phyloP scores from a whole-genome alignment of 2,113 vertebrate species.

The Sturnus vulgaris region DNA sequence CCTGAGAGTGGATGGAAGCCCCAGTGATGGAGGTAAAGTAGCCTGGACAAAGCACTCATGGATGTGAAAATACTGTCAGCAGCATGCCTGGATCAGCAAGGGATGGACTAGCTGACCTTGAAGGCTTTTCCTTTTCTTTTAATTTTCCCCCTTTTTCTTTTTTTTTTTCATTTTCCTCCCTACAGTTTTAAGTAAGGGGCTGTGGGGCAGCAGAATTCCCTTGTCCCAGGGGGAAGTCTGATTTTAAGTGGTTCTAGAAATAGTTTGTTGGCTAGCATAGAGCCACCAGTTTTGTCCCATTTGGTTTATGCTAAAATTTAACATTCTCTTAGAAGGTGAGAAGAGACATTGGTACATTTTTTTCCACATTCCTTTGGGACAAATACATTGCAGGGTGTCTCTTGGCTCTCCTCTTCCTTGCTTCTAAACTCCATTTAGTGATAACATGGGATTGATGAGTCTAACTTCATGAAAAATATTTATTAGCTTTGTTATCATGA shows the following conservation, averaged over 20 bases:
- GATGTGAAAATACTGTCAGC: constrained; percentile 23
- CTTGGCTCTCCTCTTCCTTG: not conserved
- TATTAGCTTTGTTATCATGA: not conserved
- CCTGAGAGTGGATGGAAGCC: not conserved
- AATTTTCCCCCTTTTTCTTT: not conserved
- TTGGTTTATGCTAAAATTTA: not conserved
- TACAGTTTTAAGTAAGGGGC: not conserved
- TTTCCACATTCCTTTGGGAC: not conserved
- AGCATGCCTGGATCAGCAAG: constrained; percentile 34
- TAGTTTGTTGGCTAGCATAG: not conserved
- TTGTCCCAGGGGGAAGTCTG: not conserved
- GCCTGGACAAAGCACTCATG: constrained; percentile 19
- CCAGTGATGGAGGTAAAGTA: constrained; percentile 34
- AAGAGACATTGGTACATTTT: not conserved
- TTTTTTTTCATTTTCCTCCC: not conserved
- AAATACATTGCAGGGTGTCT: not conserved
- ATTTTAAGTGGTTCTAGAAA: constrained; percentile 16
- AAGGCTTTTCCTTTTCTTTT: constrained; percentile 12
- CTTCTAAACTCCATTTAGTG: not conserved
- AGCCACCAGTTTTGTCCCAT: not conserved
- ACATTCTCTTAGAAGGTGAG: not conserved
- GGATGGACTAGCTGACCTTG: constrained; percentile 4
- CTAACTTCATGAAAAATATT: not conserved
- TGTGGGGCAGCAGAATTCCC: not conserved
- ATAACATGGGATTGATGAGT: not conserved